Evolutionary conservation across 2,888 invertebrate species (phyloP).

Genomic region (Endotricha flammealis): DNA sequence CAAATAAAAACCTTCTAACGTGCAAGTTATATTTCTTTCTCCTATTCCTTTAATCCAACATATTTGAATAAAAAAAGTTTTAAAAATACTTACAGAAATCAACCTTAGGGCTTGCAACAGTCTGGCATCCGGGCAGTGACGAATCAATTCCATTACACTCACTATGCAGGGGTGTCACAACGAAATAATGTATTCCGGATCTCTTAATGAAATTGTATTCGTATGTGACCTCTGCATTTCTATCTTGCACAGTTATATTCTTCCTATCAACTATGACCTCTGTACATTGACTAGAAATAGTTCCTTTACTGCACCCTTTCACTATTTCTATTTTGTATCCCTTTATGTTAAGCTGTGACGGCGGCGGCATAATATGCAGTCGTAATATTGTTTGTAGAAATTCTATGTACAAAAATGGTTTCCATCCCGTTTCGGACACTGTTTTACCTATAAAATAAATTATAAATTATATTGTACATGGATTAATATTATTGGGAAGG

Average conservation of each 20-base stretch:
- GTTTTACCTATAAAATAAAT: conserved; percentile 48
- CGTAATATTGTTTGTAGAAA: conserved; percentile 48
- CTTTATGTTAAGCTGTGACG: conserved; percentile 40
- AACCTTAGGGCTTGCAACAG: conserved; percentile 56
- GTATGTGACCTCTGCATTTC: conserved; percentile 47
- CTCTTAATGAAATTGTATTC: conserved; percentile 48
- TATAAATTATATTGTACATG: too few relatives aligned
- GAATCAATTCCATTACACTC: conserved; percentile 29
- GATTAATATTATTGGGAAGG: too few relatives aligned
- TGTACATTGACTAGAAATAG: conserved; percentile 25
- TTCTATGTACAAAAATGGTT: conserved; percentile 66
- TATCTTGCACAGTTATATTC: conserved; percentile 29
- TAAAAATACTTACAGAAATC: conserved; percentile 59
- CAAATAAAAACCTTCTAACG: too few relatives aligned
- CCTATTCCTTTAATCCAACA: too few relatives aligned
- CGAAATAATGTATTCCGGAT: conserved; percentile 54
- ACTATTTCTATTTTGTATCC: conserved; percentile 48
- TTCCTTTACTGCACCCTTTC: conserved; percentile 36
- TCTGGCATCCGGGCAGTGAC: conserved; percentile 39
- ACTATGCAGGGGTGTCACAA: conserved; percentile 51
- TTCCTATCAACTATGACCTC: conserved; percentile 31
- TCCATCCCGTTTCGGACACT: conserved; percentile 52
- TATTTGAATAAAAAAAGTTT: too few relatives aligned
- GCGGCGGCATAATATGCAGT: conserved; percentile 59
- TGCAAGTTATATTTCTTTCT: too few relatives aligned